Percentiles rank a stretch among this genome's conserved stretches.
Conservation (phyloP, 1,140 invertebrate genomes). For the Hydropsyche tenuis region DNA sequence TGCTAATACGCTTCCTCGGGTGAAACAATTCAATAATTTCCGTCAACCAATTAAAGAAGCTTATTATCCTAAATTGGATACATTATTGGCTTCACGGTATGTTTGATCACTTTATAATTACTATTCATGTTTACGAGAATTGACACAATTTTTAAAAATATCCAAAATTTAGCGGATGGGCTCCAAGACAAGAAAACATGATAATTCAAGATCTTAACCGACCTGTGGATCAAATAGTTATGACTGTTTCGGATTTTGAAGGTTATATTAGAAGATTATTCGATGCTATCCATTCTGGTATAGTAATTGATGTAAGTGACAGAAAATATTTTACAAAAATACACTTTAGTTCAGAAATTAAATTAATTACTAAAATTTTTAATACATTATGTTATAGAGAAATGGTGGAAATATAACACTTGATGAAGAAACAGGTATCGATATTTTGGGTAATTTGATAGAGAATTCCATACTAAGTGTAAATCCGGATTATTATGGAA, state of each 20-base stretch:
- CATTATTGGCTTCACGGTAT: conserved; percentile 63
- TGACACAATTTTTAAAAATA: no score
- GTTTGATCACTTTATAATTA: no score
- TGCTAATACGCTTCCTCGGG: conserved; percentile 57
- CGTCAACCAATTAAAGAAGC: conserved; percentile 66
- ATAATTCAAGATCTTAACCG: conserved; percentile 66
- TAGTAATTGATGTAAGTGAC: conserved; percentile 59
- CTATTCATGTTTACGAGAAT: no score
- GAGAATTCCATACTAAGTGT: conserved; percentile 76
- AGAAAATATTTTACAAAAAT: not conserved
- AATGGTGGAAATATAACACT: conserved; percentile 61
- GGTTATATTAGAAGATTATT: conserved; percentile 73
- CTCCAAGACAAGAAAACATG: conserved; percentile 66
- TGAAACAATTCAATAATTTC: conserved; percentile 63
- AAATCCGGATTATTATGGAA: conserved; percentile 74
- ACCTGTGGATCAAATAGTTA: conserved; percentile 64
- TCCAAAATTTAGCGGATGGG: conserved; percentile 65
- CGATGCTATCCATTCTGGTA: conserved; percentile 72
- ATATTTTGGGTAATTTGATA: conserved; percentile 80
- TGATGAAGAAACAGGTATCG: conserved; percentile 75
- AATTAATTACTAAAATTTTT: not conserved
- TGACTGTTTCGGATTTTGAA: conserved; percentile 70
- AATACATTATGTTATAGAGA: conserved; percentile 36
- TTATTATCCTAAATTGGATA: conserved; percentile 75
- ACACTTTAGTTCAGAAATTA: not conserved